phyloP scores from a whole-genome alignment of 1,140 invertebrate genomes.

The Scaptomyza pallida region DNA sequence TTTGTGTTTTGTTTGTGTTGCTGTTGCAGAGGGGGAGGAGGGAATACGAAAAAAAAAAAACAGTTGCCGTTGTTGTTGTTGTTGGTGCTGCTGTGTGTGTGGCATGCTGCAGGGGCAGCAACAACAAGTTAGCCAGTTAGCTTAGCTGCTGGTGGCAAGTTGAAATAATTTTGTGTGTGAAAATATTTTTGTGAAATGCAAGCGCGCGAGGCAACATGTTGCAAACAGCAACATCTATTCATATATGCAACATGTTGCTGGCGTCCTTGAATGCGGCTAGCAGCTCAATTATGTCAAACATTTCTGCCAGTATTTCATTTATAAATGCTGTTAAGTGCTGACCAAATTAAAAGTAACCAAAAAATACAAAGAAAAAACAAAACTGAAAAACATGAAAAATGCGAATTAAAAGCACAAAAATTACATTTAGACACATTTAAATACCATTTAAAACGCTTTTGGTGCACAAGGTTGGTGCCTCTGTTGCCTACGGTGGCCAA shows the following conservation, averaged over 20 bases:
- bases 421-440: constrained; percentile 82
- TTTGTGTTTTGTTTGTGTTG: too few relatives aligned
- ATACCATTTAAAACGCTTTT: constrained; percentile 83
- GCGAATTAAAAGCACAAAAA: constrained; percentile 78
- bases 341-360: constrained; percentile 30
- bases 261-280: constrained; percentile 32
- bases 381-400: constrained; percentile 45
- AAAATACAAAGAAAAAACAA: background rate
- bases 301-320: constrained; percentile 56
- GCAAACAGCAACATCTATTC: background rate
- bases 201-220: constrained; percentile 44
- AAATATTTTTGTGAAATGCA: constrained; percentile 65
- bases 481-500: constrained; percentile 42
- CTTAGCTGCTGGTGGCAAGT: constrained; percentile 72
- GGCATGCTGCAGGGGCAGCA: constrained; percentile 58
- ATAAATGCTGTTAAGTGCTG: constrained; percentile 60
- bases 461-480: constrained; percentile 75
- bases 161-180: constrained; percentile 78
- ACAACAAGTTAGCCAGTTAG: constrained; percentile 50
- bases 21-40: constrained; percentile 15
- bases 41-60: constrained; percentile 49
- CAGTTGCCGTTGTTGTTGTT: constrained; percentile 59
- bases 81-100: constrained; percentile 67
- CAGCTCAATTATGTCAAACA: constrained; percentile 59
- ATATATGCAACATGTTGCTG: constrained; percentile 16